A percentile compares a stretch with the other conserved stretches of the same genome.
Evolutionary conservation across 2,797 vertebrate genomes (phyloP).

Genomic region (Pantherophis vulpinus): DNA sequence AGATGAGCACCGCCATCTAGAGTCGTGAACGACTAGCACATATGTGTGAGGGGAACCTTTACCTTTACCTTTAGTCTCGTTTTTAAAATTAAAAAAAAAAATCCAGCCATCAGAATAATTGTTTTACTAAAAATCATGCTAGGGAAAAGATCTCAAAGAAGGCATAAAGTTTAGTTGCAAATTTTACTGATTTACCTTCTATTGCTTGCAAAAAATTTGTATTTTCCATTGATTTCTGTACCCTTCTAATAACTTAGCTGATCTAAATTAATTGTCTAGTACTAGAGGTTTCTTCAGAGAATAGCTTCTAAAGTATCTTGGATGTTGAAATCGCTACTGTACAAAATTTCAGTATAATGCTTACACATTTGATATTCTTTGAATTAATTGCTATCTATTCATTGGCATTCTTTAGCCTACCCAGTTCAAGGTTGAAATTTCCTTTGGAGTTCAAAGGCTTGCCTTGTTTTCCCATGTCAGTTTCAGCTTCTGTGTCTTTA

Average conservation of each 20-base stretch:
- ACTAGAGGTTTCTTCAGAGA: not conserved
- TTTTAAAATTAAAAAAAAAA: not conserved
- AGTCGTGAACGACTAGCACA: no score
- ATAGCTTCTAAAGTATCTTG: not conserved
- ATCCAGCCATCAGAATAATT: not conserved
- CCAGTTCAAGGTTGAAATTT: not conserved
- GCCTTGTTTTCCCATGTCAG: not conserved
- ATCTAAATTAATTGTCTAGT: not conserved
- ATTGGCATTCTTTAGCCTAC: not conserved
- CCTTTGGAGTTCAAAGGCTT: not conserved
- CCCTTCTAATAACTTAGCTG: not conserved
- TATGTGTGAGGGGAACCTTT: no score
- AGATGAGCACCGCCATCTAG: no score
- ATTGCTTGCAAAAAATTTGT: not conserved
- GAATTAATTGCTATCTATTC: not conserved
- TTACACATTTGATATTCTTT: not conserved
- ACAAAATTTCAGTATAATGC: not conserved
- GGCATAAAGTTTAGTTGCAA: not conserved
- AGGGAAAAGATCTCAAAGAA: not conserved
- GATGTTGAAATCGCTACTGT: not conserved
- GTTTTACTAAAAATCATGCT: not conserved
- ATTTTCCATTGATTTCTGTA: not conserved
- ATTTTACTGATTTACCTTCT: not conserved
- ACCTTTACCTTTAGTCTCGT: not conserved
- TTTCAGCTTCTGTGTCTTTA: not conserved